Evolutionary conservation across 2,797 vertebrate species (phyloP).

Genomic region (Centroberyx gerrardi): DNA sequence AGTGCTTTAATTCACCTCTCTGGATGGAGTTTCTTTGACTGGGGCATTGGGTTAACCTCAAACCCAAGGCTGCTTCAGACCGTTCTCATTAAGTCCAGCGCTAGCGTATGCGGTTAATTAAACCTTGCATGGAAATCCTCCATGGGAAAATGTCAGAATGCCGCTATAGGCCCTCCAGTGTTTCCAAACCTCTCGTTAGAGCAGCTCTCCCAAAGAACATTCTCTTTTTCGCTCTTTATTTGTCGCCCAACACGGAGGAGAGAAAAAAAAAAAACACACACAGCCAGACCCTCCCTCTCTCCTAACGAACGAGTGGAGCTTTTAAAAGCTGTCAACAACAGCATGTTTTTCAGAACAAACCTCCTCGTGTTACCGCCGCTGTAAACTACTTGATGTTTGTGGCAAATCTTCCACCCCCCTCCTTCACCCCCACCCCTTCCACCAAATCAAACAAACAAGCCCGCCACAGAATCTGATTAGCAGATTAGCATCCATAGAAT

Average conservation of each 20-base stretch:
- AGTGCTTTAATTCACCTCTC: neutral
- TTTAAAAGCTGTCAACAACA: constrained; percentile 12
- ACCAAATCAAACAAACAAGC: constrained; percentile 45
- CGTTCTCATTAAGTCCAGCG: neutral
- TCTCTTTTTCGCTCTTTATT: neutral
- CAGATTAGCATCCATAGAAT: constrained; percentile 35
- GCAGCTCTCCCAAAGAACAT: neutral
- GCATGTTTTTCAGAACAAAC: constrained; percentile 23
- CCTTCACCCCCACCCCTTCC: no score
- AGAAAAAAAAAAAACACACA: neutral
- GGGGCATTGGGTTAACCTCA: constrained; percentile 15
- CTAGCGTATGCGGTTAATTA: neutral
- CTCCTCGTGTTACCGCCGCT: constrained; percentile 18
- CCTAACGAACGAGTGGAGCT: neutral
- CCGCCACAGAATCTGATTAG: constrained; percentile 45
- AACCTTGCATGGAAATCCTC: neutral
- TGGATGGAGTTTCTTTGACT: neutral
- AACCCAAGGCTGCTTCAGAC: neutral
- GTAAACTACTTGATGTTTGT: constrained; percentile 40
- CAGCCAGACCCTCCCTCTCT: neutral
- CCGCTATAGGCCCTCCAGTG: neutral
- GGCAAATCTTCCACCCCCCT: constrained; percentile 13
- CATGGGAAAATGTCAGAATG: constrained; percentile 16
- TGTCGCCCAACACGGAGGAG: neutral
- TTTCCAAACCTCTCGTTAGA: constrained; percentile 12